A percentile compares a stretch with the other conserved stretches of the same genome.
Conservation (phyloP, 2,888 invertebrate species). For the Myopa tessellatipennis region DNA sequence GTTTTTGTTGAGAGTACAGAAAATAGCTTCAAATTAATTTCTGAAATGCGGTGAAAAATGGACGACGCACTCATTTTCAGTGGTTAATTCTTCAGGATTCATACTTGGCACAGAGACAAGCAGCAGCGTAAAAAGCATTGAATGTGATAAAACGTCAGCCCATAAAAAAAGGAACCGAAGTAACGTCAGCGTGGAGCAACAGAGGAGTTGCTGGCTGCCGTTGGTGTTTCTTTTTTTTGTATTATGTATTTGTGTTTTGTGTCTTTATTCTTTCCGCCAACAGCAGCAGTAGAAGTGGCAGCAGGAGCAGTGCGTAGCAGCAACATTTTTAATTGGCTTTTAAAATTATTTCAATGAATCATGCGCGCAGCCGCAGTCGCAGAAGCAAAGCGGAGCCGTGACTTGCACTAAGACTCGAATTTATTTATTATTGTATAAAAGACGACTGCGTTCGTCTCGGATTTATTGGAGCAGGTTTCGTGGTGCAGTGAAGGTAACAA, state of each 20-base stretch:
- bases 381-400: background rate
- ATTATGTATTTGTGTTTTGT: background rate
- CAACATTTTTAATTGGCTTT: slow-evolving; percentile 37
- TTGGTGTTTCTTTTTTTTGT: no score
- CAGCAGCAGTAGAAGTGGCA: slow-evolving; percentile 10
- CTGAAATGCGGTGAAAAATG: no score
- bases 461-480: slow-evolving; percentile 20
- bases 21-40: no score
- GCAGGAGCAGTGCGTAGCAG: slow-evolving; percentile 8
- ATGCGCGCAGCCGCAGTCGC: slow-evolving; percentile 20
- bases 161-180: no score
- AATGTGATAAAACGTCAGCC: no score
- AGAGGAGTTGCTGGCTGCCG: no score
- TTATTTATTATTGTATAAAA: background rate
- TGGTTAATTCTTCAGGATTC: no score
- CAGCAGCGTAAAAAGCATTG: no score
- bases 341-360: slow-evolving; percentile 38
- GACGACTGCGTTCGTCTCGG: slow-evolving; percentile 24
- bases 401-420: background rate
- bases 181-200: no score
- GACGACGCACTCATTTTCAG: no score
- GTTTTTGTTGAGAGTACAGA: no score
- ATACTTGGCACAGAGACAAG: no score
- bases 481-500: background rate
- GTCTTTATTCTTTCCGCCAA: background rate